phyloP scores from a whole-genome alignment of 2,888 invertebrate genomes.

The Rhogogaster chlorosoma region DNA sequence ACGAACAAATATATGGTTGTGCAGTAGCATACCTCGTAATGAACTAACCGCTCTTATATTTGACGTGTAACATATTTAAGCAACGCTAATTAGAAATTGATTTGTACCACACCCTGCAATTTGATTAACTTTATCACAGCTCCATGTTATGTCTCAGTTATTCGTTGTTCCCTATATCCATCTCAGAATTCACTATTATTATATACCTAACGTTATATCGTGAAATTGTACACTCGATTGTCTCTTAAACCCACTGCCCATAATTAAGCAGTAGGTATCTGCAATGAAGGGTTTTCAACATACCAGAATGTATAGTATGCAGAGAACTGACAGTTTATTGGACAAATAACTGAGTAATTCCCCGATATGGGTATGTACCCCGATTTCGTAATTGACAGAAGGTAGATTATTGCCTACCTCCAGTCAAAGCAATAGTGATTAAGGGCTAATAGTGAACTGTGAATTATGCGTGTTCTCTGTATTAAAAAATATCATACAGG shows the following conservation, averaged over 20 bases:
- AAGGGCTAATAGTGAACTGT: neutral
- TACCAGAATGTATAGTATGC: neutral
- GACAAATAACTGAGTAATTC: neutral
- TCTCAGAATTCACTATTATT: neutral
- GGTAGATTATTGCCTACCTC: neutral
- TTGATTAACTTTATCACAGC: no score
- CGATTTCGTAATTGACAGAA: neutral
- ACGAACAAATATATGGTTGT: neutral
- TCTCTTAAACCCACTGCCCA: neutral
- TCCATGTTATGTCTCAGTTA: neutral
- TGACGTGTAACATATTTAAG: conserved; percentile 29
- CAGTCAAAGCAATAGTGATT: neutral
- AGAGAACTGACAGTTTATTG: neutral
- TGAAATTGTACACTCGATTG: neutral
- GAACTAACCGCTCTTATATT: conserved; percentile 5
- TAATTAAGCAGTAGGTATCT: neutral
- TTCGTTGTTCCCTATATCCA: neutral
- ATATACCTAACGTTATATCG: neutral
- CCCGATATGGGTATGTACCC: neutral
- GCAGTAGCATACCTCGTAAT: neutral
- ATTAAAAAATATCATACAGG: neutral
- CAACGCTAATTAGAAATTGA: conserved; percentile 48
- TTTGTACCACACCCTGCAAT: neutral
- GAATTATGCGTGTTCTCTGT: neutral
- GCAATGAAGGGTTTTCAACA: neutral